Conservation (phyloP, 2,797 vertebrate genomes). For the Sebastes hubbsi region DNA sequence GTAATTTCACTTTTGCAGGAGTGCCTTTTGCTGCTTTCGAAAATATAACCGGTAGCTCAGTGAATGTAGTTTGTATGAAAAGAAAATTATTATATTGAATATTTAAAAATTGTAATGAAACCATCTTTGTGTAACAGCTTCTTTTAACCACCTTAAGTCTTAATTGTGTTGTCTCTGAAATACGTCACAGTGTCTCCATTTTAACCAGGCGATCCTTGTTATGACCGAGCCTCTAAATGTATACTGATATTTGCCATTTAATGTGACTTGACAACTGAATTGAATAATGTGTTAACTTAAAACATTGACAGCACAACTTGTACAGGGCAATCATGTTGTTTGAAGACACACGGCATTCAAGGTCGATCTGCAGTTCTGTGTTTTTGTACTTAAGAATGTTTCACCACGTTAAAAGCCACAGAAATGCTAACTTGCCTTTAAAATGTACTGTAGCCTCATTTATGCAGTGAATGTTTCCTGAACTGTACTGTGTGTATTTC, state of each 20-base stretch:
- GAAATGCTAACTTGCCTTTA: conserved; percentile 15
- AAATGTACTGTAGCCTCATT: not conserved
- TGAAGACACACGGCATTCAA: not conserved
- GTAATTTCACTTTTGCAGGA: conserved; percentile 17
- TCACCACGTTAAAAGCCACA: conserved; percentile 22
- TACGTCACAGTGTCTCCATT: not conserved
- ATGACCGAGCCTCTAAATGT: not conserved
- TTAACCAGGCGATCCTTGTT: not conserved
- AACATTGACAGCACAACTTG: not conserved
- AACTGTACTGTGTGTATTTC: conserved; percentile 2
- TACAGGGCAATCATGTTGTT: not conserved
- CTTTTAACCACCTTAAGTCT: conserved; percentile 17
- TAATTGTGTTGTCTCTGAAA: conserved; percentile 9
- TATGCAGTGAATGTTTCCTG: not conserved
- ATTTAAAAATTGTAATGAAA: conserved; percentile 9
- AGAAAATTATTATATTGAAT: conserved; percentile 1
- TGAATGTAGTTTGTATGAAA: conserved; percentile 35
- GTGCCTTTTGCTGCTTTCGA: conserved; percentile 56
- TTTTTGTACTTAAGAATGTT: conserved; percentile 19
- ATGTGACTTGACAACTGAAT: conserved; percentile 6
- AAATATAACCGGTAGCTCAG: not conserved
- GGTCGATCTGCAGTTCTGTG: not conserved
- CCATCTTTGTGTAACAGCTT: not conserved
- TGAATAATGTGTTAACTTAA: not conserved
- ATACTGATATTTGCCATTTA: not conserved